Base-by-base conservation (phyloP, 2,888 invertebrate species). In the Dioctria rufipes region DNA sequence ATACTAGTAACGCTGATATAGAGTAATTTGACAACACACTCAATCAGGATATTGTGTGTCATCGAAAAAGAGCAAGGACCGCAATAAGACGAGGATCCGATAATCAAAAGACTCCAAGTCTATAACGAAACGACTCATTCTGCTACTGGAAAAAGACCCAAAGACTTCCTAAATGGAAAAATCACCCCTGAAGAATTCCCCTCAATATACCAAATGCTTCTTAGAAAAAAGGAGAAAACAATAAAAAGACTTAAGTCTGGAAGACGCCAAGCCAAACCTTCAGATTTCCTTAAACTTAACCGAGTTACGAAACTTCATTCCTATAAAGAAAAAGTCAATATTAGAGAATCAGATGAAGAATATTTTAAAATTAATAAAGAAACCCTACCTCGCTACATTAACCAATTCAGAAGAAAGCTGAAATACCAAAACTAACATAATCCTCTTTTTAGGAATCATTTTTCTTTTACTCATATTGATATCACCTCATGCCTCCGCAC, bases 111-210 rank as follows among this genome's bases (percentile, higher is more conserved):
- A 0, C 25, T 61, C 3, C 63, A 77, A 77, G 42, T 63, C 37
- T 78, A 78, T 39, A 78, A 78, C 9, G 78, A 78, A 78, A 78
- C 78, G 3, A 78, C 51, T 13, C 78, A 78, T 40, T 78, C 66
- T 3, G 51, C 78, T 4, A 78, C 78, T 6, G 77, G 63, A 5
- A 63, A 51, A 77, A 61, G 13, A 63, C 63, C 77, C 2, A 77
- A 63, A 63, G 78, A 78, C 43, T 78, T 78, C 40, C 11, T 78
- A 25, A 25, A 25, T 2, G 25, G 25, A 78, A 78, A 46, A 42
- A 11, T n/a, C 4, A 66, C 49, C 25, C 13, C n/a, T 3, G 61
- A 58, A 43, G 75, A 75, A 40, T 75, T 61, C 61, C 4, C 25
- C 8, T 58, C 54, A 40, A 75, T 75, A 75, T 60, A 60, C 37